Conservation (phyloP, 2,888 invertebrate species). For the Pasiphila rectangulata region DNA sequence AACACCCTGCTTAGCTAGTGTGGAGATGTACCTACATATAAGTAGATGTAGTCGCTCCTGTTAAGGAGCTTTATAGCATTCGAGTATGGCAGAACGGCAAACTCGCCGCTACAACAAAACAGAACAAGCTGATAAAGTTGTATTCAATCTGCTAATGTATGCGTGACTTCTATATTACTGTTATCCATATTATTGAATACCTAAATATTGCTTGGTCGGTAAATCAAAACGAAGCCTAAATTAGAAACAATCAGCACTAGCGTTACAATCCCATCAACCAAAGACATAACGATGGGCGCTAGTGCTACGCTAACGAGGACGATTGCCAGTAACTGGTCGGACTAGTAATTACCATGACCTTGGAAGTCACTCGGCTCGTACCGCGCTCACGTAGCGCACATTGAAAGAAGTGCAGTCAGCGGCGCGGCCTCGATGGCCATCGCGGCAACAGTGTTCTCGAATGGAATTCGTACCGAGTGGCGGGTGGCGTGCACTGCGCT, state of each 20-base stretch:
- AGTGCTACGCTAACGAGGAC: constrained; percentile 55
- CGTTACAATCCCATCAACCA: constrained; percentile 22
- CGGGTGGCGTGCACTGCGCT: constrained; percentile 74
- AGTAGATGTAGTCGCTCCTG: constrained; percentile 33
- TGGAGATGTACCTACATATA: constrained; percentile 43
- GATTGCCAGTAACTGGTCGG: constrained; percentile 55
- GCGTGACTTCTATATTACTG: too few species aligned
- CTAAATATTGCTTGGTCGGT: constrained; percentile 2
- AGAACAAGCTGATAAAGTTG: too few species aligned
- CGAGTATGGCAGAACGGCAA: background rate
- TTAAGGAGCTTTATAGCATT: constrained; percentile 37
- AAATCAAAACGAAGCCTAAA: constrained; percentile 6
- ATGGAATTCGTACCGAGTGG: constrained; percentile 73
- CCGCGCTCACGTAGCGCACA: constrained; percentile 47
- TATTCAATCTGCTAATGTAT: too few species aligned
- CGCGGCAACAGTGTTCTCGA: constrained; percentile 60
- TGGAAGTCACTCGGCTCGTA: constrained; percentile 55
- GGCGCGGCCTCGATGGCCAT: constrained; percentile 48
- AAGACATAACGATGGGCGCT: constrained; percentile 13
- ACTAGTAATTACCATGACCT: constrained; percentile 72
- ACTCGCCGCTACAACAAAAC: too few species aligned
- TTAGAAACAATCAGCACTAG: constrained; percentile 19
- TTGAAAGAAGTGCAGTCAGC: constrained; percentile 66
- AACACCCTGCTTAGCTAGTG: constrained; percentile 54
- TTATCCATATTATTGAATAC: too few species aligned